These are phyloP conservation scores for Oxystoma pomonae DNA, from an alignment of 2,888 invertebrate genomes.

Conservation along the genomic window DNA sequence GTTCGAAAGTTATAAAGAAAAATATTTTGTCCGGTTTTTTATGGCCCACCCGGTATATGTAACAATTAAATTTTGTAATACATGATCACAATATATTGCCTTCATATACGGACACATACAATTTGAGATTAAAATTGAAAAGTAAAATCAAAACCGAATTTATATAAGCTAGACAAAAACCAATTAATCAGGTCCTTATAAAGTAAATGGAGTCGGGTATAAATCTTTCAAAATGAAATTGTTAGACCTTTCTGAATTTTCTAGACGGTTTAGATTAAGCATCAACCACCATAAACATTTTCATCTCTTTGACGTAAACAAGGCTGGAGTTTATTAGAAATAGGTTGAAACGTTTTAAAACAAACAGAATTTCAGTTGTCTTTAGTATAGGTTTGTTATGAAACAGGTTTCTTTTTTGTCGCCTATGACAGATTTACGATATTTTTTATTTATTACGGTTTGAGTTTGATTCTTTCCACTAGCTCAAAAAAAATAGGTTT, in stretches of 20 bases:
- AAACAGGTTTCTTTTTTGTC: not conserved
- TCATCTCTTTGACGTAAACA: not conserved
- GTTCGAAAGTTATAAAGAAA: no score
- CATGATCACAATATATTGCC: no score
- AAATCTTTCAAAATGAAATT: conserved; percentile 28
- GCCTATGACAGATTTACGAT: not conserved
- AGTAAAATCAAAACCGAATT: not conserved
- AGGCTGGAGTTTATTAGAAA: not conserved
- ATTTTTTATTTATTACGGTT: not conserved
- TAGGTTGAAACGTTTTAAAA: not conserved
- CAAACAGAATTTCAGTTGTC: not conserved
- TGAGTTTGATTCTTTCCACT: not conserved
- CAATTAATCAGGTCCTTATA: conserved; percentile 25
- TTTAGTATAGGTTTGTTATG: not conserved
- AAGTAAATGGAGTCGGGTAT: conserved; percentile 25
- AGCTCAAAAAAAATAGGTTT: no score
- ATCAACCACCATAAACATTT: conserved; percentile 3
- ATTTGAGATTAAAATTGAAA: no score
- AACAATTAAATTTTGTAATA: no score
- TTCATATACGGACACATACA: no score
- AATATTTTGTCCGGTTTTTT: no score
- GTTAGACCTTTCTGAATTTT: conserved; percentile 21
- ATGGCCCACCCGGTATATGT: no score
- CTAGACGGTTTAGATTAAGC: conserved; percentile 1
- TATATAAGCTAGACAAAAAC: conserved; percentile 8